Evolutionary conservation across 2,797 vertebrate genomes (phyloP).

Genomic region (Syngnathus acus): DNA sequence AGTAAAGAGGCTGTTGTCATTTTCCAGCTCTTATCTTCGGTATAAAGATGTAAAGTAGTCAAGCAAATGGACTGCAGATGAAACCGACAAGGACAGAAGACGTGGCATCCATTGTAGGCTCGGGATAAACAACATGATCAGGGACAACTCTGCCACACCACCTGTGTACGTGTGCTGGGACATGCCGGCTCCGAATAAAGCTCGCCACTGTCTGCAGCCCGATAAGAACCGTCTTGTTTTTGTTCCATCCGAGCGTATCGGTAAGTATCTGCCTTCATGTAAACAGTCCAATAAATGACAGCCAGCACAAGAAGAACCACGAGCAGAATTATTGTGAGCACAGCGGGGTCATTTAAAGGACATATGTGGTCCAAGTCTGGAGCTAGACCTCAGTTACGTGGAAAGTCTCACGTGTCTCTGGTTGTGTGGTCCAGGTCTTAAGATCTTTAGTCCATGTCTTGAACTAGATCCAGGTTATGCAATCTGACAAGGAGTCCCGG

Average conservation of each 20-base stretch:
- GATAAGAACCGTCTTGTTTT: constrained; percentile 4
- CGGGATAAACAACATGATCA: constrained; percentile 69
- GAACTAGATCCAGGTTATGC: not conserved
- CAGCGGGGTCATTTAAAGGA: not conserved
- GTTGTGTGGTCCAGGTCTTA: not conserved
- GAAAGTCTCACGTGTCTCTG: not conserved
- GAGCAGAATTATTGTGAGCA: not conserved
- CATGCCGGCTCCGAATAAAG: constrained; percentile 52
- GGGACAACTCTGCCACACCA: constrained; percentile 48
- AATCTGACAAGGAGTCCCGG: not conserved
- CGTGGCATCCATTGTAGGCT: constrained; percentile 51
- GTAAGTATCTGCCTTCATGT: constrained; percentile 13
- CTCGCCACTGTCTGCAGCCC: constrained; percentile 22
- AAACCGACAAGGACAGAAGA: constrained; percentile 40
- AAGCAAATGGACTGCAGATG: constrained; percentile 64
- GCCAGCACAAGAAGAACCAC: not conserved
- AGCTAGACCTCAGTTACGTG: not conserved
- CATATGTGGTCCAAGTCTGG: not conserved
- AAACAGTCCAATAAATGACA: constrained; percentile 18
- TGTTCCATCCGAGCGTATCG: constrained; percentile 6
- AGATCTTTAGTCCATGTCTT: not conserved
- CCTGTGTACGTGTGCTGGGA: constrained; percentile 66
- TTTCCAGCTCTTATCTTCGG: constrained; percentile 41
- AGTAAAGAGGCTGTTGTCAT: constrained; percentile 11
- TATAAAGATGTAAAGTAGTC: constrained; percentile 57